Percentiles rank a stretch among this genome's conserved stretches.
phyloP scores from a whole-genome alignment of 2,113 vertebrate species.

The Mus pahari region DNA sequence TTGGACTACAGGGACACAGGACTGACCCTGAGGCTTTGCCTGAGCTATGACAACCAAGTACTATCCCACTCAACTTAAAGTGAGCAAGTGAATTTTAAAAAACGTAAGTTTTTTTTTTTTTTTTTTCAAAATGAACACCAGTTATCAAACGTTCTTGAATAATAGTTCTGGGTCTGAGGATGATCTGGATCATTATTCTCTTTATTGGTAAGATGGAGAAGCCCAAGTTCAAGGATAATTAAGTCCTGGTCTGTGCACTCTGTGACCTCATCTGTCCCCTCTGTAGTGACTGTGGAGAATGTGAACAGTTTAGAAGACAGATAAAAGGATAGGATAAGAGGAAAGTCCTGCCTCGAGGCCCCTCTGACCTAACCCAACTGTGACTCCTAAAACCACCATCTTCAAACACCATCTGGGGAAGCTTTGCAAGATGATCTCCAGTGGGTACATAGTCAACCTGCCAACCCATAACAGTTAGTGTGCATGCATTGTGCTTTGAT shows the following conservation, averaged over 20 bases:
- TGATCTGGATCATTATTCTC: background rate
- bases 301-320: background rate
- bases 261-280: background rate
- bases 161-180: background rate
- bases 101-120: background rate
- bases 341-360: background rate
- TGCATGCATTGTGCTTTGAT: background rate
- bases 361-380: background rate
- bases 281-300: background rate
- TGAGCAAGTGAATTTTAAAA: background rate
- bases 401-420: background rate
- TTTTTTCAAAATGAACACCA: background rate
- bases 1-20: background rate
- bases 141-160: background rate
- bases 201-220: background rate
- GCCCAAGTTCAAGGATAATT: background rate
- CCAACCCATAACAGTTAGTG: background rate
- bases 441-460: background rate
- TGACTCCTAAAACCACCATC: background rate
- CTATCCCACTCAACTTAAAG: background rate
- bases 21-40: background rate
- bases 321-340: no score
- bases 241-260: background rate
- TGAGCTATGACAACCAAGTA: background rate
- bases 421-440: background rate